Conservation (phyloP, 2,113 vertebrate species). For the Rhegmatorhina hoffmannsi region DNA sequence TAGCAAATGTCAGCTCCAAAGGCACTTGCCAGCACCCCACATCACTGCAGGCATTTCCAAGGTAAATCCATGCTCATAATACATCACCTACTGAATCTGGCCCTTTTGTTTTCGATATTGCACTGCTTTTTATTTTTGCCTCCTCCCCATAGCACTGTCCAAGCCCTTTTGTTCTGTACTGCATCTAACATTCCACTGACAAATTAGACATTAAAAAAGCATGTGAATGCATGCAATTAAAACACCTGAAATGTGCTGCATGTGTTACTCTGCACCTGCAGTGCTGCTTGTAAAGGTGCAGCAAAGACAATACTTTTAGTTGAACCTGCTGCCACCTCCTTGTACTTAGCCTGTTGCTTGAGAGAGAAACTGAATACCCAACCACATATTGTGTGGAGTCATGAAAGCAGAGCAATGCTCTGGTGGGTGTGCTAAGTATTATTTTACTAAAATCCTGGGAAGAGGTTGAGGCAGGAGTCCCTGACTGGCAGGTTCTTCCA, state of each 20-base stretch:
- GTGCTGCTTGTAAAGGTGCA: background rate
- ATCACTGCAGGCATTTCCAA: background rate
- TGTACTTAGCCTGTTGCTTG: background rate
- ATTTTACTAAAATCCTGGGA: background rate
- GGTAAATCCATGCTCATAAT: accelerated
- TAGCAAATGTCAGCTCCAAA: background rate
- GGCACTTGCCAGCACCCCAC: background rate
- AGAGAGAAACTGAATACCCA: background rate
- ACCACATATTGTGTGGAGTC: background rate
- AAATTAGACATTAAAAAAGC: background rate
- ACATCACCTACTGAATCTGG: background rate
- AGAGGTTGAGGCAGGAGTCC: background rate
- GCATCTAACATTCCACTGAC: background rate
- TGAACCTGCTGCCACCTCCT: background rate
- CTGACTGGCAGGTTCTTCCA: background rate
- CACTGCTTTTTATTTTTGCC: background rate
- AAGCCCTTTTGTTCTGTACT: background rate
- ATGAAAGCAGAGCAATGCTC: background rate
- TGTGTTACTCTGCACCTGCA: background rate
- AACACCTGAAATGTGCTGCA: background rate
- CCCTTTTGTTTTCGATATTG: background rate
- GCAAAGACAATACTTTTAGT: background rate
- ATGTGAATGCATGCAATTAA: background rate
- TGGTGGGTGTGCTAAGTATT: background rate
- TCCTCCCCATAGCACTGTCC: background rate